Conservation (phyloP, 2,888 invertebrate genomes). For the Rhaphigaster nebulosa region DNA sequence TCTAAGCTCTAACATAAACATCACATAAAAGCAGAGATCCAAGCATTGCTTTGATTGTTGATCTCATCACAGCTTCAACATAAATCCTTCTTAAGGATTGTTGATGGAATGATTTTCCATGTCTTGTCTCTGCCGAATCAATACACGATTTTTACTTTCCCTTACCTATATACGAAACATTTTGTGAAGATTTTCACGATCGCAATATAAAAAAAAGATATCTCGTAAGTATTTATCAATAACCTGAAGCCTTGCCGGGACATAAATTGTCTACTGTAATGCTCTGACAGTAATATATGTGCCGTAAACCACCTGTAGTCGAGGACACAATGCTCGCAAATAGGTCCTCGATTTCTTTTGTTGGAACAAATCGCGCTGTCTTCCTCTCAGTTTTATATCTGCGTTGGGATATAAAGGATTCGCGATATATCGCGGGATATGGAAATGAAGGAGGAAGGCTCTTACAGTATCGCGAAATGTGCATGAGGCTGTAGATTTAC, state of each 20-base stretch:
- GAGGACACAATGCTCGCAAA: not conserved
- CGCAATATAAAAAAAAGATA: not conserved
- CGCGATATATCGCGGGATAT: not conserved
- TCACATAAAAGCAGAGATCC: no score
- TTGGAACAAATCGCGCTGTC: slow-evolving; percentile 8
- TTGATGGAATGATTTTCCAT: no score
- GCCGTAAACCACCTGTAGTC: not conserved
- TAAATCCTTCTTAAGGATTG: no score
- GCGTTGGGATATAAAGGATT: not conserved
- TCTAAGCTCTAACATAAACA: no score
- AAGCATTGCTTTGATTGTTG: no score
- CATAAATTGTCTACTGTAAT: not conserved
- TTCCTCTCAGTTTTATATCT: not conserved
- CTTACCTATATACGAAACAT: no score
- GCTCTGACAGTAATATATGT: not conserved
- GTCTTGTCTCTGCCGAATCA: no score
- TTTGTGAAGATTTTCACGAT: no score
- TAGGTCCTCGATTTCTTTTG: not conserved
- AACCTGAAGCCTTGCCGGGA: not conserved
- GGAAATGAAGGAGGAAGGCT: not conserved
- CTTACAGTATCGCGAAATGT: not conserved
- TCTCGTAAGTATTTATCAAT: not conserved
- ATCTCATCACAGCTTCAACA: no score
- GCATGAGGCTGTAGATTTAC: not conserved
- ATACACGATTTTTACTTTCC: no score